Evolutionary conservation across 2,888 invertebrate species (phyloP), one percentile per base, ranked within the genome.

Genomic region (Andrena praecox): DNA sequence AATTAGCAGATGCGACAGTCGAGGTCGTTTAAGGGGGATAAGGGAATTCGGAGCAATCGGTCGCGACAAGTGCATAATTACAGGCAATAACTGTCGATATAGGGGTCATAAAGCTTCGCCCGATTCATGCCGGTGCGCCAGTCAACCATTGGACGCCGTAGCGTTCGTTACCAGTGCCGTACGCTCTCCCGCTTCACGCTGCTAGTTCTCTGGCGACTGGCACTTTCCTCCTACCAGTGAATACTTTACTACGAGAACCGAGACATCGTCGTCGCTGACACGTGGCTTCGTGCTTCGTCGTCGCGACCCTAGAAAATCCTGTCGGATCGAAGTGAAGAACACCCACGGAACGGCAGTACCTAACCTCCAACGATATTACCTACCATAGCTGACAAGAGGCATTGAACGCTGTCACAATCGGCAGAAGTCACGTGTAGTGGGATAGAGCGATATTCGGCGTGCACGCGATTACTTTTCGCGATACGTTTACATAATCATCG

Each of bases 81-180:
- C 20, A 56, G 64, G 67, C 24, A 59, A 76, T 64, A 63, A 62
- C 59, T 48, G 72, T 52, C 63, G 80, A 56, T 56, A 63, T 54
- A 56, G 29, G 56, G 77, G 71, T 73, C 84, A 87, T 87, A 86
- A 84, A 80, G 69, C 69, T 71, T 59, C 16, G 56, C 29, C 27
- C 42, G 85, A 84, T 84, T 77, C 72, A 76, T 75, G 78, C 16
- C 78, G 35, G 68, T 82, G 80, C 64, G 85, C 80, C 90, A 91
- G 91, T 91, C 67, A 70, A 80, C 77, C 42, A 84, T 84, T 84
- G 84, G 84, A 82, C 85, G 80, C 66, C 84, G 85, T 64, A 82
- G 85, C 80, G 88, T 80, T 52, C 60, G 64, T 33, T 31, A 20
- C 62, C 74, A 66, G 64, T 69, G 50, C 59, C 31, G 68, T 63